Conservation (phyloP, 2,797 vertebrate genomes). For the Eutrigla gurnardus region DNA sequence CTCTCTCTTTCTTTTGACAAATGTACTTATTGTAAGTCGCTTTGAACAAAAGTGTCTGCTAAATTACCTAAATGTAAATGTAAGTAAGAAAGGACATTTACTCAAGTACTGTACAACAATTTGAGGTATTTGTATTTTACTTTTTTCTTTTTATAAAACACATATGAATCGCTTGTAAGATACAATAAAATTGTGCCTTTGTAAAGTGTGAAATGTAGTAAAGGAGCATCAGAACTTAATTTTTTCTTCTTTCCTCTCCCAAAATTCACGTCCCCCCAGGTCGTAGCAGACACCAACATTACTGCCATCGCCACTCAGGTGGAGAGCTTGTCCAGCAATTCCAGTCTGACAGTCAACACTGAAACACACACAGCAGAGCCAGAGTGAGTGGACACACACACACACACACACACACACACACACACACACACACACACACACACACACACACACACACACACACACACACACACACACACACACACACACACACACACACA, state of each 20-base stretch:
- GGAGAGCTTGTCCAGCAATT: constrained; percentile 87
- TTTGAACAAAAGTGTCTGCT: too few species aligned
- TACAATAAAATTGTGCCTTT: background rate
- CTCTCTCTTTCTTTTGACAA: too few species aligned
- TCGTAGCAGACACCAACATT: constrained; percentile 96
- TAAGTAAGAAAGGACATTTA: background rate
- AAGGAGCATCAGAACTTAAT: too few species aligned
- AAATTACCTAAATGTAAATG: too few species aligned
- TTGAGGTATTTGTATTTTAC: background rate
- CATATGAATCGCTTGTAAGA: background rate
- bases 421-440: too few species aligned
- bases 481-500: too few species aligned
- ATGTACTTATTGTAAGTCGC: too few species aligned
- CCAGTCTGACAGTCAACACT: constrained; percentile 63
- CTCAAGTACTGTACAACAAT: background rate
- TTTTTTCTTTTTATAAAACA: background rate
- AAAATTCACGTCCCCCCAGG: too few species aligned
- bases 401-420: constrained; percentile 16
- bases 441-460: too few species aligned
- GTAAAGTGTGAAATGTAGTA: background rate
- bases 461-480: too few species aligned
- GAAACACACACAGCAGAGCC: constrained; percentile 82
- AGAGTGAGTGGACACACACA: constrained; percentile 83
- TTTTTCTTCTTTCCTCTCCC: too few species aligned
- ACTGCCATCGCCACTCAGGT: constrained; percentile 92